Percentiles rank a stretch among this genome's conserved stretches.
These are phyloP conservation scores for Picus viridis DNA, from an alignment of 2,797 vertebrate species.

Conservation along the genomic window DNA sequence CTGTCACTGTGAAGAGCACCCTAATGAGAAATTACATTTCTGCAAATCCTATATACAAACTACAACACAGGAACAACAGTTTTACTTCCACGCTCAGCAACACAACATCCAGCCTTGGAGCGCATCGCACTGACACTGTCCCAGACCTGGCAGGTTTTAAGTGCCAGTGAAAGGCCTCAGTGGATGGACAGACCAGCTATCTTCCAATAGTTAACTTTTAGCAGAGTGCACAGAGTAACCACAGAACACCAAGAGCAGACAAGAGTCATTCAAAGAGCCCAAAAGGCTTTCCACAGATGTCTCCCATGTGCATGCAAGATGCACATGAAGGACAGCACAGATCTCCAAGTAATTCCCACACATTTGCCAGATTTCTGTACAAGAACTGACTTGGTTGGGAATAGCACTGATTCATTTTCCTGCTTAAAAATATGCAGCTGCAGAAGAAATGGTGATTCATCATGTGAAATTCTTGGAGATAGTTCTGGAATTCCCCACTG, in stretches of 20 bases:
- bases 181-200: background rate
- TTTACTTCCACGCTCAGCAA: background rate
- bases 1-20: background rate
- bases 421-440: conserved; percentile 13
- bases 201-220: background rate
- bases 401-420: background rate
- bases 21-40: background rate
- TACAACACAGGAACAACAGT: background rate
- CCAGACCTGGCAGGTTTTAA: background rate
- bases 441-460: background rate
- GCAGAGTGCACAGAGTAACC: background rate
- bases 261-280: background rate
- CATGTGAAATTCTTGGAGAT: background rate
- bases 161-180: background rate
- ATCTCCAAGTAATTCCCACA: background rate
- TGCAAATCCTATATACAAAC: background rate
- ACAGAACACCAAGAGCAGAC: background rate
- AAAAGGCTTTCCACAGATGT: background rate
- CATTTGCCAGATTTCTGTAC: background rate
- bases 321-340: background rate
- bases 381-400: background rate
- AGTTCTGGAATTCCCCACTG: background rate
- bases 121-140: background rate
- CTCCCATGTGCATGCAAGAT: background rate
- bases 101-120: background rate